Conservation (phyloP, 2,888 invertebrate genomes). For the Melinaea menophilus region DNA sequence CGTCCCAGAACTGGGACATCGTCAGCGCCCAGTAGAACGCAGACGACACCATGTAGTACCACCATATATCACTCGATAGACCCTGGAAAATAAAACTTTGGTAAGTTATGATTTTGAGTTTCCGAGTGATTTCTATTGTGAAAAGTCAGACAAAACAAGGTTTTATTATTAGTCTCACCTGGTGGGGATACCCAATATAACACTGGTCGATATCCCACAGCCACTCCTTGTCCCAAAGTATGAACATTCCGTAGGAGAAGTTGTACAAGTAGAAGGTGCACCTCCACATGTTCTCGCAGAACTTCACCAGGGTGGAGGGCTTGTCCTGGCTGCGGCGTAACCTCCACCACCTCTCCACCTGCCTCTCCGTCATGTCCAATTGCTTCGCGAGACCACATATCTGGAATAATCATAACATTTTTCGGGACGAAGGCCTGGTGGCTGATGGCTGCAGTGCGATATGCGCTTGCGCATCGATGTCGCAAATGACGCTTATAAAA, state of each 20-base stretch:
- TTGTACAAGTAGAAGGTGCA: constrained; percentile 91
- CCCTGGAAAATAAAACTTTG: constrained; percentile 75
- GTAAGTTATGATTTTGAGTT: too few species aligned
- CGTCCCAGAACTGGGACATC: constrained; percentile 95
- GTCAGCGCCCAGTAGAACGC: constrained; percentile 97
- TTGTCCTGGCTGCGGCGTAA: constrained; percentile 90
- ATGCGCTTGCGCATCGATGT: neutral
- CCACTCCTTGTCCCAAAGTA: constrained; percentile 96
- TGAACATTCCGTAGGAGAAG: constrained; percentile 88
- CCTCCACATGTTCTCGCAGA: constrained; percentile 95
- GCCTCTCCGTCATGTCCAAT: constrained; percentile 89
- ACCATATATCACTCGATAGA: constrained; percentile 90
- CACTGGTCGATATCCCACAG: constrained; percentile 95
- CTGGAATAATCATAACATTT: constrained; percentile 56
- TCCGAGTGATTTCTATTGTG: neutral
- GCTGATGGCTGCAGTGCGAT: neutral
- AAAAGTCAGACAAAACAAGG: neutral
- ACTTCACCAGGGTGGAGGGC: constrained; percentile 93
- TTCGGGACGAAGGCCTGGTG: neutral
- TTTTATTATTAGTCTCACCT: constrained; percentile 66
- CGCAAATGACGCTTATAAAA: too few species aligned
- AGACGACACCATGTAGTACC: constrained; percentile 97
- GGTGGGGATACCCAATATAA: constrained; percentile 89
- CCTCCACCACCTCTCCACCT: constrained; percentile 95
- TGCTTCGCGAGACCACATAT: constrained; percentile 87